A percentile compares a stretch with the other conserved stretches of the same genome.
Evolutionary conservation across 2,113 vertebrate species (phyloP).

Genomic region (Barbus barbus): DNA sequence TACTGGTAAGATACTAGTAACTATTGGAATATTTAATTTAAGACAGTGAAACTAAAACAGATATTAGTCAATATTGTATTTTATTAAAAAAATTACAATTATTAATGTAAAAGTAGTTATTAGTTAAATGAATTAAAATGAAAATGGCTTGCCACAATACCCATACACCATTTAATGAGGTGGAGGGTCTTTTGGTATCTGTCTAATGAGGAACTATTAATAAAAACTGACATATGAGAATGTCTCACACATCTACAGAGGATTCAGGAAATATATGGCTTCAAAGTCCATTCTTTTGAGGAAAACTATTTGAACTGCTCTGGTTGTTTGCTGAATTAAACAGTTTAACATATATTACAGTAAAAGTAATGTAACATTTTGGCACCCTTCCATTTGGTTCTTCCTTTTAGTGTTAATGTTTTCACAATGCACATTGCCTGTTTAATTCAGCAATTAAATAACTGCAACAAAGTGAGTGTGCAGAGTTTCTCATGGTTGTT

Average conservation of each 20-base stretch:
- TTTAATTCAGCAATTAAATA: not conserved
- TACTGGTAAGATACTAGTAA: not conserved
- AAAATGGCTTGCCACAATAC: not conserved
- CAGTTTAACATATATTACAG: not conserved
- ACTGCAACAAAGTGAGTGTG: not conserved
- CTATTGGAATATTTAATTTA: not conserved
- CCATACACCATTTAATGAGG: not conserved
- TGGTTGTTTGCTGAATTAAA: not conserved
- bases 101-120: not conserved
- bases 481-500: not conserved
- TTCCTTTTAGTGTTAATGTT: not conserved
- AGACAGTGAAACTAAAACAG: not conserved
- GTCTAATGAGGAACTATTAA: not conserved
- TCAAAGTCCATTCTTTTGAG: not conserved
- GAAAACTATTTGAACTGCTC: not conserved
- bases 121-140: not conserved
- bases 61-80: not conserved
- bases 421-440: no score
- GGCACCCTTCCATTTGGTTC: not conserved
- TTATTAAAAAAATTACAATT: not conserved
- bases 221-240: slow-evolving; percentile 7
- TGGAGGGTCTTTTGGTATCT: not conserved
- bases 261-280: not conserved
- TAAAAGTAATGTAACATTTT: not conserved
- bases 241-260: not conserved